Evolutionary conservation across 2,113 vertebrate species (phyloP).

Genomic region (Equus przewalskii): DNA sequence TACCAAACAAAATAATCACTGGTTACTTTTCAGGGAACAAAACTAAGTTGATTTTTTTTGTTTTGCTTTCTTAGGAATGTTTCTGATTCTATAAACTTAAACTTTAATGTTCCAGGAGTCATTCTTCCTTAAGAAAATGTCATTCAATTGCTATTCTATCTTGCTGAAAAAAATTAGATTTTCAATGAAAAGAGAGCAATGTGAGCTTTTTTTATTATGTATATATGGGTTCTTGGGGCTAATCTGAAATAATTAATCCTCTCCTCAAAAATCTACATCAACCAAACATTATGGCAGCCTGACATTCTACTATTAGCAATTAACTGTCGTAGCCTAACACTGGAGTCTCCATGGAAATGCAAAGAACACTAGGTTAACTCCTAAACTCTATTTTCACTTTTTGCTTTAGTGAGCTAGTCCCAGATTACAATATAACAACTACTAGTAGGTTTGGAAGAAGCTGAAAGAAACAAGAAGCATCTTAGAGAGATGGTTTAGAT

Average conservation of each 20-base stretch:
- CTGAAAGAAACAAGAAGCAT: neutral
- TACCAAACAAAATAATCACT: neutral
- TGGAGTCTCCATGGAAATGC: neutral
- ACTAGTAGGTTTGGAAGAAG: neutral
- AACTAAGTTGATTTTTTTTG: neutral
- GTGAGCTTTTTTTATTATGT: neutral
- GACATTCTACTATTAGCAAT: neutral
- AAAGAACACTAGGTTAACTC: too few relatives aligned
- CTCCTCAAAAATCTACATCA: neutral
- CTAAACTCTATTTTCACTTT: neutral
- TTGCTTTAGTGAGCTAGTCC: neutral
- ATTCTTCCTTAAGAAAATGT: neutral
- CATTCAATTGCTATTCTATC: neutral
- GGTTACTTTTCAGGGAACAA: neutral
- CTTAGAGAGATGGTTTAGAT: neutral
- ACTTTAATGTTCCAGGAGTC: neutral
- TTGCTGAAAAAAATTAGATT: neutral
- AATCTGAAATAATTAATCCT: neutral
- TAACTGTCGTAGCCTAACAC: neutral
- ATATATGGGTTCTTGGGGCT: neutral
- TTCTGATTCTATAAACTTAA: slow-evolving; percentile 19
- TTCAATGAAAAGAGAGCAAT: neutral
- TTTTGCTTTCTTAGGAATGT: neutral
- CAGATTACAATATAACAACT: neutral
- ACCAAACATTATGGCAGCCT: neutral